Percentiles rank a stretch among this genome's conserved stretches.
Conservation (phyloP, 2,797 vertebrate genomes). For the Capromys pilorides region DNA sequence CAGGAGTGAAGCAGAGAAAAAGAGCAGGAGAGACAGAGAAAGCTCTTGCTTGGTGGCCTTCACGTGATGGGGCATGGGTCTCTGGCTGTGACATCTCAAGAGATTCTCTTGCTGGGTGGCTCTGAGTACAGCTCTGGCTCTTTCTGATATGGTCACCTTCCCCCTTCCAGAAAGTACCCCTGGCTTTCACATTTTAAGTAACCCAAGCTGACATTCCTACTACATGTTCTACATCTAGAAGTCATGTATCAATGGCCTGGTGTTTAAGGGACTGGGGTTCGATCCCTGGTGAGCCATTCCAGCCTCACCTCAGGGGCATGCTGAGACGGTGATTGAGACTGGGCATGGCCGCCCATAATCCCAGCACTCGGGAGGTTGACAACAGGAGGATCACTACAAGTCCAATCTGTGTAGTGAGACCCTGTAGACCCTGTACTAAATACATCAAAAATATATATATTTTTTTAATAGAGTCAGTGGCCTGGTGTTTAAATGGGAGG, state of each 20-base stretch:
- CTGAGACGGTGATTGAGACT: no score
- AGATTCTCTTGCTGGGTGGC: neutral
- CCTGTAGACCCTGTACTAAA: no score
- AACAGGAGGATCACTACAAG: no score
- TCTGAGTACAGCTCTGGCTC: neutral
- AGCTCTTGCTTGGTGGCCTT: neutral
- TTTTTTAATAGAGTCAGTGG: neutral
- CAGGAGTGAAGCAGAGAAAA: neutral
- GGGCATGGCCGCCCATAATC: no score
- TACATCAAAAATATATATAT: no score
- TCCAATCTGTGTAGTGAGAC: no score
- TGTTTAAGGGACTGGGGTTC: neutral
- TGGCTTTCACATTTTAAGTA: neutral
- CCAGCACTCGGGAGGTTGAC: no score
- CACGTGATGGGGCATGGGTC: neutral
- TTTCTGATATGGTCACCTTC: neutral
- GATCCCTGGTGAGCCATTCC: no score
- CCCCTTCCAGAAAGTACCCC: neutral
- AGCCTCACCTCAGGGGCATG: no score
- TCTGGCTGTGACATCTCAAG: neutral
- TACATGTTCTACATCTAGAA: neutral
- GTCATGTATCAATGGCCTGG: neutral
- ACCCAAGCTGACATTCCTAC: neutral
- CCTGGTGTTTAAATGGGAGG: neutral
- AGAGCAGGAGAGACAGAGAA: neutral